Percentiles rank a stretch among this genome's conserved stretches.
These are phyloP conservation scores for Drosophila funebris DNA, from an alignment of 1,140 invertebrate genomes.

Conservation along the genomic window DNA sequence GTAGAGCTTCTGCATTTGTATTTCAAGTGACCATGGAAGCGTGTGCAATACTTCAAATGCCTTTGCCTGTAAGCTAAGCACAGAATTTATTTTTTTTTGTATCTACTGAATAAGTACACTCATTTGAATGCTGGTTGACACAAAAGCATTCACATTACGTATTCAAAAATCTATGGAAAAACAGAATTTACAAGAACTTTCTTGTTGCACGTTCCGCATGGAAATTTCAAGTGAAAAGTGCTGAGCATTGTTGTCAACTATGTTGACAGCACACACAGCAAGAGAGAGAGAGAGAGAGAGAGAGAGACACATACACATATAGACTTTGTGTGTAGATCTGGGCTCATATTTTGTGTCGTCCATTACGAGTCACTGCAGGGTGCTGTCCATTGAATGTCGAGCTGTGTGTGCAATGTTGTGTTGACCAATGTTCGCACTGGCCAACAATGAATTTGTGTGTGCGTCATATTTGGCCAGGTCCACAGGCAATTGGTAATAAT, in stretches of 20 bases:
- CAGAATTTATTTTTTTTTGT: neutral
- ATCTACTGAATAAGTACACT: neutral
- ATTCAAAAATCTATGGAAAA: neutral
- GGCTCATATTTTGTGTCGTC: slow-evolving; percentile 13
- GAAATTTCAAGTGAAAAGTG: slow-evolving; percentile 7
- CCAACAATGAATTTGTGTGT: slow-evolving; percentile 26
- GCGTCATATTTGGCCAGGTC: neutral
- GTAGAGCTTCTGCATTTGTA: neutral
- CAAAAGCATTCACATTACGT: neutral
- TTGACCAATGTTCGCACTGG: slow-evolving; percentile 15
- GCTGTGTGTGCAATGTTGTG: neutral
- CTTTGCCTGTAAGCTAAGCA: neutral
- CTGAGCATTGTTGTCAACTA: slow-evolving; percentile 27
- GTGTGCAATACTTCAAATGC: neutral
- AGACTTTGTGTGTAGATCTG: neutral
- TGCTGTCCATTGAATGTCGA: slow-evolving; percentile 1
- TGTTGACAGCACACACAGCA: slow-evolving; percentile 16
- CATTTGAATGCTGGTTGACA: neutral
- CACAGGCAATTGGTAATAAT: slow-evolving; percentile 5
- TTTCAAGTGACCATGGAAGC: neutral
- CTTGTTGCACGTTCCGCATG: slow-evolving; percentile 25
- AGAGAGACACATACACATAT: neutral
- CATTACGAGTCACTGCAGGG: slow-evolving; percentile 7
- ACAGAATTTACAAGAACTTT: neutral
- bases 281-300: no score